Conservation (phyloP, 2,888 invertebrate species). For the Drosophila testacea region DNA sequence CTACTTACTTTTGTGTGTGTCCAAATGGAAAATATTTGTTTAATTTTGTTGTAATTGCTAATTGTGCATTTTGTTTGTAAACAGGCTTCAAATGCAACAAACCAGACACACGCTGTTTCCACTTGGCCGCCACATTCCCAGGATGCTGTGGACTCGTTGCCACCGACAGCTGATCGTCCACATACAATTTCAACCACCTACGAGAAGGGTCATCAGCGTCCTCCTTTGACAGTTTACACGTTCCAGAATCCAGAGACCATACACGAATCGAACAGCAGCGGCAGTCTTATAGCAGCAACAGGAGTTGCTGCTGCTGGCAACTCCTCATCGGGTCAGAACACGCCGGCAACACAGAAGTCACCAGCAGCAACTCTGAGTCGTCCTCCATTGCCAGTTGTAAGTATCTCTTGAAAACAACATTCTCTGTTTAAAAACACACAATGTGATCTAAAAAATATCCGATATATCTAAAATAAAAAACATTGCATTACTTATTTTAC, state of each 20-base stretch:
- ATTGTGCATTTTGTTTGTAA: conserved; percentile 3
- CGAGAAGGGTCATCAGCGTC: conserved; percentile 93
- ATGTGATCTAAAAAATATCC: too few species aligned
- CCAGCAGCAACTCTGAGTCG: conserved; percentile 86
- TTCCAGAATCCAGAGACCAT: conserved; percentile 91
- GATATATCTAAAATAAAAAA: too few species aligned
- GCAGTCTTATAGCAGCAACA: conserved; percentile 44
- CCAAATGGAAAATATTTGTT: neutral
- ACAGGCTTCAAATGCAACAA: conserved; percentile 86
- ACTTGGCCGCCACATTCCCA: conserved; percentile 86
- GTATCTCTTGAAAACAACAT: conserved; percentile 65
- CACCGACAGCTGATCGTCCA: conserved; percentile 91
- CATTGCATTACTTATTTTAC: too few species aligned
- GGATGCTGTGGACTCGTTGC: conserved; percentile 82
- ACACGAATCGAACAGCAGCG: conserved; percentile 76
- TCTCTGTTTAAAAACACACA: too few species aligned
- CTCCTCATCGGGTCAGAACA: conserved; percentile 76
- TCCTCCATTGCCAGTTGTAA: conserved; percentile 91
- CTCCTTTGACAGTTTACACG: conserved; percentile 94
- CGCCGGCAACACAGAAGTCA: conserved; percentile 85
- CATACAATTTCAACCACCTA: conserved; percentile 97
- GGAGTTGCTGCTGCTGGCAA: conserved; percentile 28
- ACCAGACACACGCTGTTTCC: conserved; percentile 85
- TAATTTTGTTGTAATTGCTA: neutral
- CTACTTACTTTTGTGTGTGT: conserved; percentile 8